Evolutionary conservation across 2,797 vertebrate species (phyloP).

Genomic region (Benthosema pterotum): DNA sequence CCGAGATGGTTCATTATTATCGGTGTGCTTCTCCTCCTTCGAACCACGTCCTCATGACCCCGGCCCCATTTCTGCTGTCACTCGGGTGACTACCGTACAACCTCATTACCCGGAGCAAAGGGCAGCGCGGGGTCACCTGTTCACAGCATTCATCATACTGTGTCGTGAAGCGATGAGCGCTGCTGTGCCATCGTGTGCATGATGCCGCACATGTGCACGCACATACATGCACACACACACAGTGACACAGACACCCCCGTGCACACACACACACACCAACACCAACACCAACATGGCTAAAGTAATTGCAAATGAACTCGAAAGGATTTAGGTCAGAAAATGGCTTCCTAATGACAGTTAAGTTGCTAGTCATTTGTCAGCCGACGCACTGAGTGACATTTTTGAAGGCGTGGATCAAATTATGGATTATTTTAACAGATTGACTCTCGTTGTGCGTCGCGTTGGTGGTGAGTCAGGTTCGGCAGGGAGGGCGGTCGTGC

Average conservation of each 20-base stretch:
- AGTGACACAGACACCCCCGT: not conserved
- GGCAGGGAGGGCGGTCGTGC: too few species aligned
- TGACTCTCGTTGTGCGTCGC: too few species aligned
- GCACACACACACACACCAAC: not conserved
- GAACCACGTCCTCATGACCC: slow-evolving; percentile 1
- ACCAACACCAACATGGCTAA: not conserved
- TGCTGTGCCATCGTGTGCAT: not conserved
- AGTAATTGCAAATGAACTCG: too few species aligned
- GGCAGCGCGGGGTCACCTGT: slow-evolving; percentile 20
- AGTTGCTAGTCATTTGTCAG: too few species aligned
- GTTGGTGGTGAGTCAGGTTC: too few species aligned
- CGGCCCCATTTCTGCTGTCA: not conserved
- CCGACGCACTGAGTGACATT: too few species aligned
- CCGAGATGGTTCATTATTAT: slow-evolving; percentile 56
- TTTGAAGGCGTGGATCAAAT: too few species aligned
- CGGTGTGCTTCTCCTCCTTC: slow-evolving; percentile 14
- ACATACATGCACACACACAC: not conserved
- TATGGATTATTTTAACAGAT: too few species aligned
- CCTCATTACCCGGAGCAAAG: slow-evolving; percentile 49
- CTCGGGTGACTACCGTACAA: slow-evolving; percentile 17
- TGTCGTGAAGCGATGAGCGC: not conserved
- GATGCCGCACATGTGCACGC: not conserved
- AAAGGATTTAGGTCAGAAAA: too few species aligned
- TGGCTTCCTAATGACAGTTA: too few species aligned
- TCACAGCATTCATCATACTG: slow-evolving; percentile 26